These are phyloP conservation scores for Axis porcinus DNA, from an alignment of 2,113 vertebrate species.

Conservation along the genomic window DNA sequence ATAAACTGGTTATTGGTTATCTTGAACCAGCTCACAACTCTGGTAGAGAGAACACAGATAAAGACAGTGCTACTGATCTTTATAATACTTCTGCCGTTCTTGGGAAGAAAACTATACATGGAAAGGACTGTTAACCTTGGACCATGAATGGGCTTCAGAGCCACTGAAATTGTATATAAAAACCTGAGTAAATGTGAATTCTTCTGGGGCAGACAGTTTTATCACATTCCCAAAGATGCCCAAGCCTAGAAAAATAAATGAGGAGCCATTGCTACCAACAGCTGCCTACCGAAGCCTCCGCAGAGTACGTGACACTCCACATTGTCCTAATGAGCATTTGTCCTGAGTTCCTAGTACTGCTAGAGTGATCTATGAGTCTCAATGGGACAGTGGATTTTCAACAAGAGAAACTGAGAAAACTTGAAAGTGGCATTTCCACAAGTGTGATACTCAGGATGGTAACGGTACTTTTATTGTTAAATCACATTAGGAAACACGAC, in stretches of 20 bases:
- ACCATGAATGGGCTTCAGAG: background rate
- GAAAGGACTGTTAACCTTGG: background rate
- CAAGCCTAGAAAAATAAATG: background rate
- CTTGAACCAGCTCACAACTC: background rate
- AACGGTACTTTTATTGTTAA: background rate
- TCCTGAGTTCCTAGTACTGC: background rate
- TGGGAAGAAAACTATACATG: background rate
- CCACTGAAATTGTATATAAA: background rate
- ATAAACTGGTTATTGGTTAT: background rate
- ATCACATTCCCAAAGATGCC: background rate
- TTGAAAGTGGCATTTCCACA: background rate
- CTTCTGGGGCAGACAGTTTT: background rate
- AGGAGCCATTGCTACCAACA: background rate
- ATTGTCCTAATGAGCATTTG: background rate
- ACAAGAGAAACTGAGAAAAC: background rate
- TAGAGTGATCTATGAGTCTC: background rate
- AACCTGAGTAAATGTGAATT: background rate
- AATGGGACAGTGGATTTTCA: background rate
- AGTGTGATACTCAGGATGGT: background rate
- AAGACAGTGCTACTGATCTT: background rate
- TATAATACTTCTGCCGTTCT: background rate
- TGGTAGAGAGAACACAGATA: background rate
- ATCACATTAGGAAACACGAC: background rate
- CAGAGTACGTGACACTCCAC: background rate
- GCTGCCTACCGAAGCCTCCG: background rate